Evolutionary conservation across 1,140 invertebrate species (phyloP).

Genomic region (Atta cephalotes): DNA sequence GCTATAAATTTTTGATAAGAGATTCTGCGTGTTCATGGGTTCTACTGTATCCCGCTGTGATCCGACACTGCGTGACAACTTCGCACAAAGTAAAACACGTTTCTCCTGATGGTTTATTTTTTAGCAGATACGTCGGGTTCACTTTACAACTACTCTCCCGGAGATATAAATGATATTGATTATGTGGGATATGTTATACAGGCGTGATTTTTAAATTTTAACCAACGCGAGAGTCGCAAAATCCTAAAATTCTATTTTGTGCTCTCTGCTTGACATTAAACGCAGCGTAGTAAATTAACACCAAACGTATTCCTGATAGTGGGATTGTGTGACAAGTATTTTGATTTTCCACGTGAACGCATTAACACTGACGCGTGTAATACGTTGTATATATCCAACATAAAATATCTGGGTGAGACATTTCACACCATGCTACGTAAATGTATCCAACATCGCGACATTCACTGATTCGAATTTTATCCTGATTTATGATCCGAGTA

Average conservation of each 20-base stretch:
- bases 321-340: neutral
- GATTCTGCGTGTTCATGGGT: neutral
- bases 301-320: neutral
- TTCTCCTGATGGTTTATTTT: neutral
- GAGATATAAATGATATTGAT: neutral
- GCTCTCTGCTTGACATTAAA: neutral
- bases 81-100: neutral
- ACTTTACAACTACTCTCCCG: neutral
- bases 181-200: neutral
- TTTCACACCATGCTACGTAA: neutral
- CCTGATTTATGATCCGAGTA: conserved; percentile 14
- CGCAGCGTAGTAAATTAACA: neutral
- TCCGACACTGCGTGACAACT: conserved; percentile 29
- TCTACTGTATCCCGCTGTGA: neutral
- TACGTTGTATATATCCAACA: neutral
- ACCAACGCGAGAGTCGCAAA: neutral
- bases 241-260: neutral
- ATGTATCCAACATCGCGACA: neutral
- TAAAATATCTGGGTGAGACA: neutral
- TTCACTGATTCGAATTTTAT: conserved; percentile 2
- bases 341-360: neutral
- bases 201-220: neutral
- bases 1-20: conserved; percentile 33
- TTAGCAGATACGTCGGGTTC: neutral
- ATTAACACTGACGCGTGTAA: neutral